Conservation (phyloP, 2,113 vertebrate genomes). For the Eulacestoma nigropectus region DNA sequence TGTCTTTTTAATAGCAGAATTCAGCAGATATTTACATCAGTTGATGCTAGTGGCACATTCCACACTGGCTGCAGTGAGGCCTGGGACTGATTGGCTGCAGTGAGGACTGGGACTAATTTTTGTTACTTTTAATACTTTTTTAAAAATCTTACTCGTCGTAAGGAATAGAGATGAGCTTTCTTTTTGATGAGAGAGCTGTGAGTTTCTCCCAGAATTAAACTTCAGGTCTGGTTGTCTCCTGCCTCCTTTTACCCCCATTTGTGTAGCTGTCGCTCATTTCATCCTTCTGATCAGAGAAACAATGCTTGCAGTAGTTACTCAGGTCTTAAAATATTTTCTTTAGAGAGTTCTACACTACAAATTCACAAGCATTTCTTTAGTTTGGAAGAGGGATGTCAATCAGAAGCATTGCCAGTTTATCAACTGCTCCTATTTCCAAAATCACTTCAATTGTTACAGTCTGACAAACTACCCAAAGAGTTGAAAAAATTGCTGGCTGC, state of each 20-base stretch:
- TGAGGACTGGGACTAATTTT: background rate
- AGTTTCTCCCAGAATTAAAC: background rate
- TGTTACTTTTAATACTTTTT: background rate
- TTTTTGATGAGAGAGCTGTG: background rate
- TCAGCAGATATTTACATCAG: background rate
- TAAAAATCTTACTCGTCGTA: background rate
- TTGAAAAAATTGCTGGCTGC: conserved; percentile 47
- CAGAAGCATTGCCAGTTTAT: conserved; percentile 29
- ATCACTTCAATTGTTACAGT: conserved; percentile 65
- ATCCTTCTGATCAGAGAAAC: background rate
- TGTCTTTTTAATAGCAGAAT: background rate
- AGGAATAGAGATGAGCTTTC: background rate
- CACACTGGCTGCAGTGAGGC: background rate
- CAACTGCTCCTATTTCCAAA: conserved; percentile 54
- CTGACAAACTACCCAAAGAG: conserved; percentile 56
- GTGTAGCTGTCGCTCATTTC: background rate
- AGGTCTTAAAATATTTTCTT: background rate
- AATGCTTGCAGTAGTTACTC: background rate
- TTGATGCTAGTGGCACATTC: background rate
- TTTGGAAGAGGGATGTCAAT: conserved; percentile 24
- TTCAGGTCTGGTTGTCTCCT: background rate
- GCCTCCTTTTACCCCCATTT: background rate
- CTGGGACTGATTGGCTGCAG: background rate
- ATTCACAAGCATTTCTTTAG: background rate
- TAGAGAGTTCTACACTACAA: background rate